These are phyloP conservation scores for Porites cylindrica DNA, from an alignment of 92 coral and sea anemone species.

Conservation along the genomic window DNA sequence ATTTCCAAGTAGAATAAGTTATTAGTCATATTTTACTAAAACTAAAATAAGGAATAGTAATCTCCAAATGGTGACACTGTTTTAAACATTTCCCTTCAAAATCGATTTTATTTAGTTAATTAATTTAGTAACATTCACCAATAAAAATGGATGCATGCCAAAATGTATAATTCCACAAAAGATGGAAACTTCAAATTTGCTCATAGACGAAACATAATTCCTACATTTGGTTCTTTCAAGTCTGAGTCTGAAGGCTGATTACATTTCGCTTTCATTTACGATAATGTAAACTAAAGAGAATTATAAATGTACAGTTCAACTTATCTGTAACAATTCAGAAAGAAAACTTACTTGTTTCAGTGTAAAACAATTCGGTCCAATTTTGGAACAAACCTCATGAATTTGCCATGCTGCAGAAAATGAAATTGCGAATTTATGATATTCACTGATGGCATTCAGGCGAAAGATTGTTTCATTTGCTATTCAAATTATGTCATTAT, in stretches of 20 bases:
- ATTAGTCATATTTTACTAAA: neutral
- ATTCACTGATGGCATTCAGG: neutral
- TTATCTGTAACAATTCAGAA: too few relatives aligned
- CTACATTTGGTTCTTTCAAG: too few relatives aligned
- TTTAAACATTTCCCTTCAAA: too few relatives aligned
- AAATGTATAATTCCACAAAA: neutral
- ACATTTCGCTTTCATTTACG: too few relatives aligned
- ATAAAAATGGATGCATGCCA: neutral
- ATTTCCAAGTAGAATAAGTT: neutral
- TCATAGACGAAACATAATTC: too few relatives aligned
- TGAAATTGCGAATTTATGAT: neutral
- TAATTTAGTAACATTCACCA: neutral
- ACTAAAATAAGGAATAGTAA: too few relatives aligned
- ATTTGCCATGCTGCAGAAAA: neutral
- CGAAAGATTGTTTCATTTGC: neutral
- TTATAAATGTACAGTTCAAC: too few relatives aligned
- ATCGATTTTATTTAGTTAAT: neutral
- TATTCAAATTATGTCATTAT: constrained; percentile 6
- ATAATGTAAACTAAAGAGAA: too few relatives aligned
- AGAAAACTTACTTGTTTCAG: too few relatives aligned
- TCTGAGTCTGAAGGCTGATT: too few relatives aligned
- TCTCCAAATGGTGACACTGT: too few relatives aligned
- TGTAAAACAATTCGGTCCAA: too few relatives aligned
- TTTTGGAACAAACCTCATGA: neutral
- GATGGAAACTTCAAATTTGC: neutral